Conservation (phyloP, 2,113 vertebrate genomes). For the Nerophis lumbriciformis region DNA sequence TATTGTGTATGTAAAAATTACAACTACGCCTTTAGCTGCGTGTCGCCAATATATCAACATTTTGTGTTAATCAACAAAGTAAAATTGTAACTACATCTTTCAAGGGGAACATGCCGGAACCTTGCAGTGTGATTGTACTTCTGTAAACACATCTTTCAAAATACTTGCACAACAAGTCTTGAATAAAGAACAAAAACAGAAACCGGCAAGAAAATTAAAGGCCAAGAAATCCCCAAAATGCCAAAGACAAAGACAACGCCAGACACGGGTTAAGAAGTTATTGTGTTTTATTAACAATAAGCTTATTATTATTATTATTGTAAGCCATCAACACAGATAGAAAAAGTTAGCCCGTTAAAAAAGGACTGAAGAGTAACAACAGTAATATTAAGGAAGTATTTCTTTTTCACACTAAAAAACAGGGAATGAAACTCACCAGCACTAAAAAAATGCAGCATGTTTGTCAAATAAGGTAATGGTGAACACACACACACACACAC, state of each 20-base stretch:
- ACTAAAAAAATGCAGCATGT: conserved; percentile 40
- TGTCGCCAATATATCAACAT: too few species aligned
- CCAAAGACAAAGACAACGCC: conserved; percentile 22
- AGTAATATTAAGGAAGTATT: conserved; percentile 43
- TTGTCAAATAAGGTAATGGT: conserved; percentile 29
- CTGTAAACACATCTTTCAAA: too few species aligned
- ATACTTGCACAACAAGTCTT: too few species aligned
- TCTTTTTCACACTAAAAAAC: conserved; percentile 48
- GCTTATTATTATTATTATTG: conserved; percentile 41
- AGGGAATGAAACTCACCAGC: conserved; percentile 43
- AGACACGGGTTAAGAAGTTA: conserved; percentile 35
- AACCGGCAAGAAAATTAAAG: conserved; percentile 7
- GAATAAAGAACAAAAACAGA: conserved; percentile 12
- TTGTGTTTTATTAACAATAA: conserved; percentile 56
- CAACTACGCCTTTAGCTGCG: too few species aligned
- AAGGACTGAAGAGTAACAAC: conserved; percentile 46
- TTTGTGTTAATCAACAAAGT: too few species aligned
- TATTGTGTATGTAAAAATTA: too few species aligned
- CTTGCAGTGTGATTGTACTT: too few species aligned
- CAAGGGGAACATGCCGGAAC: too few species aligned
- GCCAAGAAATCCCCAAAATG: too few species aligned
- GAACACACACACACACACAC: conserved; percentile 46
- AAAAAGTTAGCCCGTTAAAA: conserved; percentile 62
- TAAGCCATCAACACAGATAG: conserved; percentile 66
- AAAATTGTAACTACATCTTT: too few species aligned